Evolutionary conservation across 35 echinoderm and acorn worm species (phyloP), one percentile per base, ranked within the genome.

Genomic region (Strongylocentrotus purpuratus): DNA sequence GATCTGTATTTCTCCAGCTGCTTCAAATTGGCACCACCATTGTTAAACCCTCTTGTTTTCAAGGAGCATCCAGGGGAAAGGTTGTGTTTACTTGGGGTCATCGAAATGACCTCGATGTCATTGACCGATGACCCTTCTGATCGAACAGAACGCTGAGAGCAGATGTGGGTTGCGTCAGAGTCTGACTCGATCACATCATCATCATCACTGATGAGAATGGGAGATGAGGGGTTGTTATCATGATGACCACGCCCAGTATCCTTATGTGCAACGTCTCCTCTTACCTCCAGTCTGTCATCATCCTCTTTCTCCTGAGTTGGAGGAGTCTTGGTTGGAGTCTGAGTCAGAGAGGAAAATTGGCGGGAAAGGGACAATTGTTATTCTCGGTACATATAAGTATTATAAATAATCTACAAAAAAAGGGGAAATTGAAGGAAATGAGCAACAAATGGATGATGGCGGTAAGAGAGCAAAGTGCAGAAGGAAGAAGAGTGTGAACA

Each of bases 91-190:
- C 65, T 78, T 28, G 65, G 65, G 65, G 65, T 28, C 20, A 78
- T 18, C 6, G 33, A 46, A 33, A 89, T 89, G 32, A 89, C 25
- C 87, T 89, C 32, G 41, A 89, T 89, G 87, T 89, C 87, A 33
- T 17, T 89, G 13, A 33, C 31, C 15, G 87, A 89, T 15, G 87
- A 89, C 15, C 45, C 87, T 13, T 89, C 33, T 45, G 87, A 89
- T 45, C 2, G 33, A 6, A 89, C 33, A 33, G 87, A 45, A 8
- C 33, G 32, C 33, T 89, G 87, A 89, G 87, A 89, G 33, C 87
- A 89, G 20, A 89, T 89, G 87, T 89, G 32, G 15, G 87, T 89
- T 4, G n/a, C 87, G 33, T 89, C 87, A 32, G 87, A 89, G 87
- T 89, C 87, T 33, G 87, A 88, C 4, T 88, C 50, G 50, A 13